A percentile compares a stretch with the other conserved stretches of the same genome.
Conservation (phyloP, 2,888 invertebrate species). For the Ormyrus rosae region DNA sequence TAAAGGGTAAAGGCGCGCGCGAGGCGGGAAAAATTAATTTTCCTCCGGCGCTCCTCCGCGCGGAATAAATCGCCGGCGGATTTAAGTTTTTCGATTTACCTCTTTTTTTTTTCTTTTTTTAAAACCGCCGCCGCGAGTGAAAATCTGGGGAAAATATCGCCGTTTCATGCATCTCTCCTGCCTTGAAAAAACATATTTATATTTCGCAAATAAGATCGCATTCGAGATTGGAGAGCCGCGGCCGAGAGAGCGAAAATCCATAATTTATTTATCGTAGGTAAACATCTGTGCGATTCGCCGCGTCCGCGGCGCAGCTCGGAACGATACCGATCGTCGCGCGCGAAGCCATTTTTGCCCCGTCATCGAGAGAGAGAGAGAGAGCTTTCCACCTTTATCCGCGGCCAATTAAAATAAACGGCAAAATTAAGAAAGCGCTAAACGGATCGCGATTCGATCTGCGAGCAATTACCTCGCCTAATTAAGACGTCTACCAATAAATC, state of each 20-base stretch:
- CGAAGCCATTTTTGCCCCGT: too few species aligned
- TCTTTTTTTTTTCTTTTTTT: too few species aligned
- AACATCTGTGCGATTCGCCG: too few species aligned
- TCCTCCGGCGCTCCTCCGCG: not conserved
- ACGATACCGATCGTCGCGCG: too few species aligned
- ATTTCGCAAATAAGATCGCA: too few species aligned
- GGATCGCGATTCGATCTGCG: constrained; percentile 23
- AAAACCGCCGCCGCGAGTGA: too few species aligned
- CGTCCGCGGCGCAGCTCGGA: too few species aligned
- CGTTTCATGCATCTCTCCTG: too few species aligned
- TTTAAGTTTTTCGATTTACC: not conserved
- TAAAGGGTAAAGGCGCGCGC: not conserved
- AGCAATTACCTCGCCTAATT: constrained; percentile 42
- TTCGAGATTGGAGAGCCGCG: too few species aligned
- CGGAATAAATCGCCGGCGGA: not conserved
- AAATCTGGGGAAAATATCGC: too few species aligned
- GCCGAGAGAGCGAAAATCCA: not conserved
- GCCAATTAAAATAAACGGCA: constrained; percentile 38
- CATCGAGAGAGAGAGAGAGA: not conserved
- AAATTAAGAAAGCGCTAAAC: constrained; percentile 28
- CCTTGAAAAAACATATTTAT: too few species aligned
- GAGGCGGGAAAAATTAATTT: constrained; percentile 32
- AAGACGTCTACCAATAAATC: constrained; percentile 26
- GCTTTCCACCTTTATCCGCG: constrained; percentile 13
- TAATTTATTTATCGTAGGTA: not conserved